Conservation (phyloP, 2,113 vertebrate genomes). For the Triplophysa tibetana region DNA sequence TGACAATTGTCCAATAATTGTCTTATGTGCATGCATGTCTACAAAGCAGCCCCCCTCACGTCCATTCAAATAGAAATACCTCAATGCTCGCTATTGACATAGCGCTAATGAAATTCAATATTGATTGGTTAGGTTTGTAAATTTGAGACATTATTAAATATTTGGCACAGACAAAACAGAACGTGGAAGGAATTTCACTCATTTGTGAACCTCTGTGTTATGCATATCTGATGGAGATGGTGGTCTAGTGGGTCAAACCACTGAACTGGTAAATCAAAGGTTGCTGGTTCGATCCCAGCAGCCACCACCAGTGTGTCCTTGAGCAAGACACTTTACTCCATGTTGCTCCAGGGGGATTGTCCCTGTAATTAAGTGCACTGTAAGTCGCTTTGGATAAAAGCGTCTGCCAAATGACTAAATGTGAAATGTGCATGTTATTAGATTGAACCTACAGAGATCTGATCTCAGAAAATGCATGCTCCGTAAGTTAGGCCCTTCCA, state of each 20-base stretch:
- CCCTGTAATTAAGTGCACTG: too few relatives aligned
- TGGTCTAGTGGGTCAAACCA: too few relatives aligned
- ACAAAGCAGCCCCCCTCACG: neutral
- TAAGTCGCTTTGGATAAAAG: too few relatives aligned
- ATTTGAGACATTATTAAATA: slow-evolving; percentile 42
- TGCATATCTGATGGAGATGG: too few relatives aligned
- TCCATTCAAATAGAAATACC: neutral
- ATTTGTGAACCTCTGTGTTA: slow-evolving; percentile 35
- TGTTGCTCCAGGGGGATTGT: too few relatives aligned
- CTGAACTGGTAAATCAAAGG: too few relatives aligned
- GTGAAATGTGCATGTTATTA: slow-evolving; percentile 6
- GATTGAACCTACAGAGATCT: slow-evolving; percentile 28
- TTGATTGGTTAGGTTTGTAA: slow-evolving; percentile 33
- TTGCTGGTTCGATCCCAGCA: too few relatives aligned
- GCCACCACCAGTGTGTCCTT: too few relatives aligned
- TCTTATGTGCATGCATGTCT: slow-evolving; percentile 31
- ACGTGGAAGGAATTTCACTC: slow-evolving; percentile 39
- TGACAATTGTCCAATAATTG: neutral
- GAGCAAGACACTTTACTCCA: too few relatives aligned
- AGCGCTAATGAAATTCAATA: slow-evolving; percentile 30
- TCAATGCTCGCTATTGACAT: neutral
- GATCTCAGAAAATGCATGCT: slow-evolving; percentile 12
- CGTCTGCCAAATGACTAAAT: too few relatives aligned
- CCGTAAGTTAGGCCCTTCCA: slow-evolving; percentile 39
- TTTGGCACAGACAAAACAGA: slow-evolving; percentile 8